These are phyloP conservation scores for Phenganax subtilis DNA, from an alignment of 92 coral and sea anemone species.

Conservation along the genomic window DNA sequence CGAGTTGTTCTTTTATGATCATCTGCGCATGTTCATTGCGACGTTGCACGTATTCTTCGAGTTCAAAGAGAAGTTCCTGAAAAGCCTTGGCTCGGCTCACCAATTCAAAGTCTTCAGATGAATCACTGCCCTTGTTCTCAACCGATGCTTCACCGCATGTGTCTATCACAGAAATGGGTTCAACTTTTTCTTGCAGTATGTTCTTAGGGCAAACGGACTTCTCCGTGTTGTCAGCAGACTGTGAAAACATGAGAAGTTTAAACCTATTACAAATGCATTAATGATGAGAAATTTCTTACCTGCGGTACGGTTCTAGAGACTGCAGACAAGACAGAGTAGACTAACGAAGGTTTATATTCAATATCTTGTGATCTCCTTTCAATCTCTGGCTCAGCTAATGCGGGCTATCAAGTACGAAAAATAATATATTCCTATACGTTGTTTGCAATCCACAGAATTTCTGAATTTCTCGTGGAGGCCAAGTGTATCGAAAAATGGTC, in stretches of 20 bases:
- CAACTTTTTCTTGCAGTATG: constrained; percentile 21
- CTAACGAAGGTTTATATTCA: constrained; percentile 18
- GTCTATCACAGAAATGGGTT: background rate
- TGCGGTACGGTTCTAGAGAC: constrained; percentile 22
- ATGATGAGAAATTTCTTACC: background rate
- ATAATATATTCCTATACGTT: background rate
- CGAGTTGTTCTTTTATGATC: constrained; percentile 48
- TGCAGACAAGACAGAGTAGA: constrained; percentile 25
- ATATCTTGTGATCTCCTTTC: background rate
- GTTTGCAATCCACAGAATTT: no score
- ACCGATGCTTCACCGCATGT: constrained; percentile 2
- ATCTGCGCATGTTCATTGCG: constrained; percentile 56
- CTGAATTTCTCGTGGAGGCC: no score
- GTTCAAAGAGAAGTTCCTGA: constrained; percentile 55
- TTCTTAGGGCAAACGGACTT: background rate
- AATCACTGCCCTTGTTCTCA: constrained; percentile 31
- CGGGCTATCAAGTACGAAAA: background rate
- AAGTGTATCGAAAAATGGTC: no score
- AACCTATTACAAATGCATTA: background rate
- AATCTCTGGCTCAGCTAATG: background rate
- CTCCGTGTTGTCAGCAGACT: background rate
- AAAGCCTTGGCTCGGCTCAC: constrained; percentile 62
- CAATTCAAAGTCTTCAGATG: constrained; percentile 45
- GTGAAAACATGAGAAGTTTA: background rate
- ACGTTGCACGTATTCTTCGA: constrained; percentile 56